Conservation (phyloP, 2,113 vertebrate genomes). For the Myrmophylax atrothorax region DNA sequence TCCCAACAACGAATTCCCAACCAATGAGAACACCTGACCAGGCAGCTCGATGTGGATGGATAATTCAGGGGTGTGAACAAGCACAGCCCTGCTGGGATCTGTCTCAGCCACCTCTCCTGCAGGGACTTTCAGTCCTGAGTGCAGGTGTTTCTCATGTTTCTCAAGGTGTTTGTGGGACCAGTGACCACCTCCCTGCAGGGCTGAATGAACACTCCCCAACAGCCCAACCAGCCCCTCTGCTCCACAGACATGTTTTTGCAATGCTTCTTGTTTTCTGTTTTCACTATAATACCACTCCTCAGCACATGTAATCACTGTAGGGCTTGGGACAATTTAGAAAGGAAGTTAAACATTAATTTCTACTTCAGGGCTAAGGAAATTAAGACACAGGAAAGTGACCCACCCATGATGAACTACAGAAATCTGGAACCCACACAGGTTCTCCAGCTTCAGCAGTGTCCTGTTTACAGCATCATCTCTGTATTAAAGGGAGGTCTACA, state of each 20-base stretch:
- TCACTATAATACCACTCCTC: background rate
- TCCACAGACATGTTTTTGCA: background rate
- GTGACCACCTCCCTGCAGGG: background rate
- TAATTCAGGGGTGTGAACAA: background rate
- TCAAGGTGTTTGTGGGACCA: background rate
- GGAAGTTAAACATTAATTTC: background rate
- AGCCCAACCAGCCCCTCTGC: background rate
- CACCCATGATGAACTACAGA: background rate
- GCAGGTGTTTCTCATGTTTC: background rate
- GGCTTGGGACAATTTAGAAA: background rate
- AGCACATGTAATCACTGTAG: background rate
- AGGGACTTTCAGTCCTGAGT: background rate
- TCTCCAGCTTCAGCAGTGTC: background rate
- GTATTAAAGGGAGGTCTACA: background rate
- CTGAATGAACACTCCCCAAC: background rate
- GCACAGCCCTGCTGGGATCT: background rate
- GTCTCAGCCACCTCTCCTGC: background rate
- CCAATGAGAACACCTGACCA: constrained; percentile 1
- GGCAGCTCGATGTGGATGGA: background rate
- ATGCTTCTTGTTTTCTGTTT: background rate
- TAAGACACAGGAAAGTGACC: background rate
- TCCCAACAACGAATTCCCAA: constrained; percentile 34
- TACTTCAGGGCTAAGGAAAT: background rate
- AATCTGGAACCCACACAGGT: background rate
- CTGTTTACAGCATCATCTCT: background rate